phyloP scores from a whole-genome alignment of 2,113 vertebrate genomes.

The Globicephala melas region DNA sequence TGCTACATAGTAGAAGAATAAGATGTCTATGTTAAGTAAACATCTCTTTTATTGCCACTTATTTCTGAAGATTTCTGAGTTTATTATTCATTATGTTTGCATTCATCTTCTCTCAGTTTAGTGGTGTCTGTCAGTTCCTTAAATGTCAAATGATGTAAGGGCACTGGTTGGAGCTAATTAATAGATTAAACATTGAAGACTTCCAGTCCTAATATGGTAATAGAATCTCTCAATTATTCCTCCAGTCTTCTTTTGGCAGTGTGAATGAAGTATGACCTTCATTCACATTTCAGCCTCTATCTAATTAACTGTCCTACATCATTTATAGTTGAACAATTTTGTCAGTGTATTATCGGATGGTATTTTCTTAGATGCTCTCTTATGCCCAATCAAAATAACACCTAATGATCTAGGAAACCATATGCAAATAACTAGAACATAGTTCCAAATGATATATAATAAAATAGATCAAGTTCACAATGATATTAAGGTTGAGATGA shows the following conservation, averaged over 20 bases:
- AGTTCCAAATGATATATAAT: neutral
- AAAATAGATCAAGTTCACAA: neutral
- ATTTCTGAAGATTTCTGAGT: neutral
- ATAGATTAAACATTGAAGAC: neutral
- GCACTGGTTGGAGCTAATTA: neutral
- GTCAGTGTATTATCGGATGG: neutral
- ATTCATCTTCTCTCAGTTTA: neutral
- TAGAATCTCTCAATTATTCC: neutral
- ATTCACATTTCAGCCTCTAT: neutral
- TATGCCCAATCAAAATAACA: neutral
- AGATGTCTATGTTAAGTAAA: neutral
- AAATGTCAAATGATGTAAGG: neutral
- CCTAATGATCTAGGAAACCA: neutral
- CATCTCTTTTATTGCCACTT: neutral
- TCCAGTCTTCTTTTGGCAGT: neutral
- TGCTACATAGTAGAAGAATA: neutral
- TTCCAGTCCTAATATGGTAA: neutral
- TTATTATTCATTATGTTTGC: neutral
- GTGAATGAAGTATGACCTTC: neutral
- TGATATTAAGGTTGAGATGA: neutral
- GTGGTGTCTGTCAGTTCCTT: neutral
- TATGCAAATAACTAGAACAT: neutral
- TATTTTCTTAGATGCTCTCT: neutral
- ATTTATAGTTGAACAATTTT: neutral
- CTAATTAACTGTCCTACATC: neutral